Conservation (phyloP, 2,113 vertebrate genomes). For the Ovibos moschatus region DNA sequence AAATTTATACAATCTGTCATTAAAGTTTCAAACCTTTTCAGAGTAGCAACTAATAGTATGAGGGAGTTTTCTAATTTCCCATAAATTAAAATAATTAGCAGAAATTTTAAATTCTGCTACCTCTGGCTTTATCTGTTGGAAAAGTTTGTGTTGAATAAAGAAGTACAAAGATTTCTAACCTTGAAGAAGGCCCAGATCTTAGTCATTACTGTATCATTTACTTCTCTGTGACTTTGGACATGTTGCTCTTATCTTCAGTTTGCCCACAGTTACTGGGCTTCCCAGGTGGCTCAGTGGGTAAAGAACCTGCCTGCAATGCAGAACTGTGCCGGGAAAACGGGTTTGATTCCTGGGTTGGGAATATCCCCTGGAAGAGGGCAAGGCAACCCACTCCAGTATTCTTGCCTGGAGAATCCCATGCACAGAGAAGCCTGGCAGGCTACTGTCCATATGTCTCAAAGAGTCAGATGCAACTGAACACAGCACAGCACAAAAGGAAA, state of each 20-base stretch:
- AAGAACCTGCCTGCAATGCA: not conserved
- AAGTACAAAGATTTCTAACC: not conserved
- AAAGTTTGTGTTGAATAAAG: not conserved
- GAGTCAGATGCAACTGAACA: fast-evolving
- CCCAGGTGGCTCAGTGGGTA: not conserved
- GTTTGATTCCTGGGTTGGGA: not conserved
- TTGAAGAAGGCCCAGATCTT: not conserved
- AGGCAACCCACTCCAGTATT: not conserved
- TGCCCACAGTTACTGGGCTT: not conserved
- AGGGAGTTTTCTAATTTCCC: constrained; percentile 36
- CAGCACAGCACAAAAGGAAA: not conserved
- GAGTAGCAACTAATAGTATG: not conserved
- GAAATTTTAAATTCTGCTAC: constrained; percentile 15
- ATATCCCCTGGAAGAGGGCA: not conserved
- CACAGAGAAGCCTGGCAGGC: not conserved
- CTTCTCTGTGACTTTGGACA: not conserved
- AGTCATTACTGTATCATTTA: not conserved
- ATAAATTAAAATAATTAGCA: constrained; percentile 48
- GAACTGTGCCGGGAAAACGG: not conserved
- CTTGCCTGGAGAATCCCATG: not conserved
- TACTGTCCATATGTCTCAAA: not conserved
- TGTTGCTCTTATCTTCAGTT: not conserved
- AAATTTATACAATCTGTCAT: constrained; percentile 28
- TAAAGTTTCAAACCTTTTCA: constrained; percentile 43
- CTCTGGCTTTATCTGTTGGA: constrained; percentile 21